Evolutionary conservation across 2,888 invertebrate species (phyloP).

Genomic region (Mythimna vitellina): DNA sequence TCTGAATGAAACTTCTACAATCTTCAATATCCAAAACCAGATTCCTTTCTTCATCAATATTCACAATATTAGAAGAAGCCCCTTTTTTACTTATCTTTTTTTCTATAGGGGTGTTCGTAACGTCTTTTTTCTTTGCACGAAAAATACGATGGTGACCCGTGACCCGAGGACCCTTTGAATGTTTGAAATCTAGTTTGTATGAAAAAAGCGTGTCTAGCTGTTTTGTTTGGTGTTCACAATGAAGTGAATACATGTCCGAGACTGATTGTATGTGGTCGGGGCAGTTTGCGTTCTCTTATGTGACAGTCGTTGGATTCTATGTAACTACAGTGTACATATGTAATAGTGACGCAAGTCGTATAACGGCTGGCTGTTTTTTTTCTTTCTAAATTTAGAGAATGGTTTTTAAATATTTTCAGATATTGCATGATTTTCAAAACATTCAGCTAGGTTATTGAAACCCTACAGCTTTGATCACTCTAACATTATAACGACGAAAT

Average conservation of each 20-base stretch:
- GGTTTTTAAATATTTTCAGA: neutral
- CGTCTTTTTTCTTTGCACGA: slow-evolving; percentile 87
- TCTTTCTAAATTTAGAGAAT: neutral
- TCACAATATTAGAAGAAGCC: slow-evolving; percentile 89
- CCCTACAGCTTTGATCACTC: neutral
- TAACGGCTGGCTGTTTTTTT: neutral
- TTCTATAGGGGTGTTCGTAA: slow-evolving; percentile 81
- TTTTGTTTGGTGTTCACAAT: slow-evolving; percentile 74
- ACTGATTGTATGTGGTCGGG: slow-evolving; percentile 79
- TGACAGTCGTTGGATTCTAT: slow-evolving; percentile 42
- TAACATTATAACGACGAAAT: too few relatives aligned
- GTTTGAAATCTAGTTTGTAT: slow-evolving; percentile 87
- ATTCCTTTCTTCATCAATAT: slow-evolving; percentile 90
- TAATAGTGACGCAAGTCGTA: neutral
- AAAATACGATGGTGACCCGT: slow-evolving; percentile 87
- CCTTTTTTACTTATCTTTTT: slow-evolving; percentile 85
- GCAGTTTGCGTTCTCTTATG: slow-evolving; percentile 68
- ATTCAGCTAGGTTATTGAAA: neutral
- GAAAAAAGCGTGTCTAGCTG: slow-evolving; percentile 85
- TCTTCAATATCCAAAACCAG: slow-evolving; percentile 86
- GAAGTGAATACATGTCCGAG: slow-evolving; percentile 77
- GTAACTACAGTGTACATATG: neutral
- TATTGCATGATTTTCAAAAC: neutral
- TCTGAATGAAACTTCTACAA: slow-evolving; percentile 77
- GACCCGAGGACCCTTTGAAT: slow-evolving; percentile 86